Base-by-base conservation (phyloP, 2,888 invertebrate species). In the Agonopterix alstromeriana region DNA sequence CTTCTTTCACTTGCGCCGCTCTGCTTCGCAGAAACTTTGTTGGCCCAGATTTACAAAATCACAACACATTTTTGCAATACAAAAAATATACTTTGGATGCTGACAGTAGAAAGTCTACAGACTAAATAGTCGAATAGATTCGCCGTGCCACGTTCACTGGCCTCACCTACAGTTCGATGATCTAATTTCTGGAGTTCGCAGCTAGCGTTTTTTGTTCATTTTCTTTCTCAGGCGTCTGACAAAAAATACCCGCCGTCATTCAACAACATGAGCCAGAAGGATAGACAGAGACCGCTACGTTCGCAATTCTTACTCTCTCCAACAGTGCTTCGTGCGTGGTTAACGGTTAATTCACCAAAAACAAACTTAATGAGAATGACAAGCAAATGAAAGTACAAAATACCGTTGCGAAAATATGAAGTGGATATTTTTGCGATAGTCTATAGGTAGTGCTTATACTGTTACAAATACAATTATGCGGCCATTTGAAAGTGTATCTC, bases 161-260 rank as follows among this genome's bases (percentile, higher is more conserved):
- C 70, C 80, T 74, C 75, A 64, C 65, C 62, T 69, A 78, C 72
- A 73, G 85, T 84, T 83, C 82, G 82, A 82, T 79, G 82, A 77
- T 82, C 83, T 64, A 84, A 76, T 81, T 84, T 81, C 71, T 69
- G 62, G 68, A 78, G 78, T 75, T 75, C 72, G 71, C 70, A 61
- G 64, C 67, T 62, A 51, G 60, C 65, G 67, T 74, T 82, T 66
- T 82, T 84, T 82, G 73, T 73, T 68, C 60, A 65, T 70, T 73
- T 81, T 77, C 62, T 79, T 74, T 72, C 62, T 57, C 60, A 65
- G 65, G 61, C 63, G 63, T 63, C 54, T 51, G 56, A 63, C 68
- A 79, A 83, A 82, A 82, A 80, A 75, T 63, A 58, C 65, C 27
- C 56, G 62, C 68, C 65, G 68, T 64, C 79, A 83, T 82, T 83